Conservation (phyloP, 2,113 vertebrate species). For the Pipa parva region DNA sequence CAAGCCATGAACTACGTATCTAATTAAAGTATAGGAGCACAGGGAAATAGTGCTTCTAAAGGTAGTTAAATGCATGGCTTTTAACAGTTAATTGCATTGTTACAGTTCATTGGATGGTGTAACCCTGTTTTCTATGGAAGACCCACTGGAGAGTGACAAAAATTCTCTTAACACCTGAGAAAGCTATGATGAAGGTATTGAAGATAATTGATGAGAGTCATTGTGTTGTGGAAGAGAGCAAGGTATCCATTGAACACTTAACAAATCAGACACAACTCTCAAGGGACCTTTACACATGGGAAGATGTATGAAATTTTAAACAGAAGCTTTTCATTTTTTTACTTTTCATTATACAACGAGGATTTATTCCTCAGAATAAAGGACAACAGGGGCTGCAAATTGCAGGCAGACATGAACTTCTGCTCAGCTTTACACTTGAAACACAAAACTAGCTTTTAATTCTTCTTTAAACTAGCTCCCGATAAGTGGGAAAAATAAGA, state of each 20-base stretch:
- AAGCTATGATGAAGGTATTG: not conserved
- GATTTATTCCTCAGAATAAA: conserved; percentile 21
- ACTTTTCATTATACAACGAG: conserved; percentile 34
- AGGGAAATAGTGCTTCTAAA: too few relatives aligned
- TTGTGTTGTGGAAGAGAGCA: not conserved
- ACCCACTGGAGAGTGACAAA: not conserved
- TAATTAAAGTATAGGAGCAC: too few relatives aligned
- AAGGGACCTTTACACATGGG: conserved; percentile 45
- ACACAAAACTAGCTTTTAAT: not conserved
- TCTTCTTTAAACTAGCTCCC: conserved; percentile 9
- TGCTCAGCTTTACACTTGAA: conserved; percentile 9
- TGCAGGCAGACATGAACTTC: conserved; percentile 9
- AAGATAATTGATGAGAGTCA: not conserved
- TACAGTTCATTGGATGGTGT: too few relatives aligned
- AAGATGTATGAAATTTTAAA: conserved; percentile 35
- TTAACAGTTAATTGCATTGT: too few relatives aligned
- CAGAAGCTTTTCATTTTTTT: conserved; percentile 31
- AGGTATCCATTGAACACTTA: not conserved
- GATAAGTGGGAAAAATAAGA: conserved; percentile 20
- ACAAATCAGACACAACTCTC: conserved; percentile 4
- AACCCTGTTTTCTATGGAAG: too few relatives aligned
- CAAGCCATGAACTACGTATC: too few relatives aligned
- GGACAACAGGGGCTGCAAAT: not conserved
- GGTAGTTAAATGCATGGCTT: too few relatives aligned
- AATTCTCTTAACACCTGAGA: not conserved